Conservation (phyloP, 2,113 vertebrate genomes). For the Calidris pygmaea region DNA sequence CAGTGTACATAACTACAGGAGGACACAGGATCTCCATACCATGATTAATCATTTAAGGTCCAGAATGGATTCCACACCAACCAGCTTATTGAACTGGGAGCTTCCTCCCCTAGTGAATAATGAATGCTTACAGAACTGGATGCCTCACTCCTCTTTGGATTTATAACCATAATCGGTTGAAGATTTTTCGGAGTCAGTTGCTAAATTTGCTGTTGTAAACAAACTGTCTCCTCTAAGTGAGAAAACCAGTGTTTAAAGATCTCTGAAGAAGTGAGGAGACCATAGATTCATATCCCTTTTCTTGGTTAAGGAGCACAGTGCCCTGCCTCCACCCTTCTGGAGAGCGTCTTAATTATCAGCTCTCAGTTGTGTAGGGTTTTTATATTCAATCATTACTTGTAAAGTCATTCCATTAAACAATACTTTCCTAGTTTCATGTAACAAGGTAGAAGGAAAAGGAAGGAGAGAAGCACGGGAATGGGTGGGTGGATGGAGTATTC, state of each 20-base stretch:
- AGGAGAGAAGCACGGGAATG: neutral
- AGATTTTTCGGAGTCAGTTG: neutral
- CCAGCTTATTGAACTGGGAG: neutral
- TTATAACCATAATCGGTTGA: neutral
- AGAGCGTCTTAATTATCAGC: neutral
- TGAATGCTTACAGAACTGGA: fast-evolving
- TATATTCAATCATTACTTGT: neutral
- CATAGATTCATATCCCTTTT: neutral
- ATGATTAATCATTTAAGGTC: neutral
- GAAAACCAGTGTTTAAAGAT: neutral
- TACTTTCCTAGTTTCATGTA: neutral
- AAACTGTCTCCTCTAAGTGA: neutral
- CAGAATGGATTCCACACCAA: neutral
- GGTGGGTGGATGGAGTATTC: neutral
- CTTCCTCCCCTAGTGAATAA: neutral
- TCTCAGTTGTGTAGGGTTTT: neutral
- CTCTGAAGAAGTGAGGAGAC: neutral
- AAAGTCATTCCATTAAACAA: neutral
- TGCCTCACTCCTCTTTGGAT: neutral
- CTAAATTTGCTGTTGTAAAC: neutral
- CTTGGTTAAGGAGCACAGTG: neutral
- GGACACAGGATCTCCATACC: neutral
- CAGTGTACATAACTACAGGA: neutral
- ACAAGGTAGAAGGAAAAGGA: neutral
- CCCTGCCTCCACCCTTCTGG: neutral